Percentiles rank a stretch among this genome's conserved stretches.
Conservation (phyloP, 64 coral and sea anemone species). For the Trachythela sp. region DNA sequence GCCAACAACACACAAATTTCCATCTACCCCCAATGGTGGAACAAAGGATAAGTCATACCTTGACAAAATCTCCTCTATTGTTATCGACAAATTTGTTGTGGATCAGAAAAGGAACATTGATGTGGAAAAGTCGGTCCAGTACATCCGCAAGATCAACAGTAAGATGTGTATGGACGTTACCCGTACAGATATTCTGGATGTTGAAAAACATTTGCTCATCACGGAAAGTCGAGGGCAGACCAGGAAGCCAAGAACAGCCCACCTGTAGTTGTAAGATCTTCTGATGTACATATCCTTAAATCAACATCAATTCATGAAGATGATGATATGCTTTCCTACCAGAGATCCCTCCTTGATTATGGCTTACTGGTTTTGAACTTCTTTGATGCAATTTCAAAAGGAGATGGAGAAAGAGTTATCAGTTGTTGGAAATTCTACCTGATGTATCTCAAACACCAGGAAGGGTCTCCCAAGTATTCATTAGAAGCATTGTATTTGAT, state of each 20-base stretch:
- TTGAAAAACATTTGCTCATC: no score
- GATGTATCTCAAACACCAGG: no score
- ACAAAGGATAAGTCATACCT: background rate
- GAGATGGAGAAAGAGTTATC: no score
- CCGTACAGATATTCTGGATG: constrained; percentile 8
- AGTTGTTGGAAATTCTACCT: no score
- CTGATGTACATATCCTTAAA: background rate
- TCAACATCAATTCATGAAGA: background rate
- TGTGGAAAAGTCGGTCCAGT: background rate
- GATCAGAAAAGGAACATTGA: constrained; percentile 18
- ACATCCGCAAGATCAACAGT: background rate
- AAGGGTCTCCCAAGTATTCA: no score
- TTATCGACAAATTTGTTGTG: constrained; percentile 46
- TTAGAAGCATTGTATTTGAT: no score
- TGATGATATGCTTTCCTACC: background rate
- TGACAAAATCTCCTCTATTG: background rate
- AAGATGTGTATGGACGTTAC: background rate
- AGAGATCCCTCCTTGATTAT: constrained; percentile 1
- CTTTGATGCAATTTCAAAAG: constrained; percentile 28
- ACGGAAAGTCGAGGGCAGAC: background rate
- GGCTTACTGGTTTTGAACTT: constrained; percentile 11
- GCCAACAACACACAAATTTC: background rate
- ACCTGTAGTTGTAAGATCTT: background rate
- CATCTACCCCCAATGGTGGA: background rate
- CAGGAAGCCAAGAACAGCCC: constrained; percentile 7